These are phyloP conservation scores for Buathra laborator DNA, from an alignment of 2,888 invertebrate species.

Conservation along the genomic window DNA sequence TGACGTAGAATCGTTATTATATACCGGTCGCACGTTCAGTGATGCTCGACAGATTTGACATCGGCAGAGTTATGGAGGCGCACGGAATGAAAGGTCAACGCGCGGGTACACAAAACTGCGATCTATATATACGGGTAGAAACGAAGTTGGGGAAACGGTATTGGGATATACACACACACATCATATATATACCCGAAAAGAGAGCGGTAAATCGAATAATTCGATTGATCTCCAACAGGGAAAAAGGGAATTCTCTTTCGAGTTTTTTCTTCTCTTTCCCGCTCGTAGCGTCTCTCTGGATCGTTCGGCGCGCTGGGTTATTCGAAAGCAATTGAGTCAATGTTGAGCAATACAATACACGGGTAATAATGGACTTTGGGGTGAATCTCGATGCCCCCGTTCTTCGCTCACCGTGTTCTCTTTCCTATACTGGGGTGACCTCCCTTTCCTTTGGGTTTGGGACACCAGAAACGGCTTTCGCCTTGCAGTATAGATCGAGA, in stretches of 20 bases:
- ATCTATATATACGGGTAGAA: slow-evolving; percentile 26
- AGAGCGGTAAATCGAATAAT: slow-evolving; percentile 85
- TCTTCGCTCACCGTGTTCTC: slow-evolving; percentile 54
- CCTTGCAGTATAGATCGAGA: slow-evolving; percentile 6
- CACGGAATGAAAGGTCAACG: slow-evolving; percentile 75
- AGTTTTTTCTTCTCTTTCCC: slow-evolving; percentile 48
- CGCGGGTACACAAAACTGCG: slow-evolving; percentile 35
- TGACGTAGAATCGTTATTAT: slow-evolving; percentile 39
- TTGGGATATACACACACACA: slow-evolving; percentile 3
- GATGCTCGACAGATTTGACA: slow-evolving; percentile 77
- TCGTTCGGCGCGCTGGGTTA: slow-evolving; percentile 76
- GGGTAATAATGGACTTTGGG: slow-evolving; percentile 85
- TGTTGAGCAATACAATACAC: slow-evolving; percentile 85
- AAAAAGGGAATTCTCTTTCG: slow-evolving; percentile 62
- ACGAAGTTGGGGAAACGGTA: background rate
- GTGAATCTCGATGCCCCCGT: slow-evolving; percentile 81
- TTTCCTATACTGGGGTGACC: slow-evolving; percentile 39
- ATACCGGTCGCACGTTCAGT: slow-evolving; percentile 63
- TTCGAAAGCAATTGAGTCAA: slow-evolving; percentile 85
- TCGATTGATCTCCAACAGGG: slow-evolving; percentile 80
- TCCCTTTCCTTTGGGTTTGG: slow-evolving; percentile 44
- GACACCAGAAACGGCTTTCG: slow-evolving; percentile 51
- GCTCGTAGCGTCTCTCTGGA: slow-evolving; percentile 29
- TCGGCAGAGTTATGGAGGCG: slow-evolving; percentile 74
- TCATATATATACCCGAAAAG: slow-evolving; percentile 75